These are phyloP conservation scores for Tachina fera DNA, from an alignment of 2,888 invertebrate species.

Conservation along the genomic window DNA sequence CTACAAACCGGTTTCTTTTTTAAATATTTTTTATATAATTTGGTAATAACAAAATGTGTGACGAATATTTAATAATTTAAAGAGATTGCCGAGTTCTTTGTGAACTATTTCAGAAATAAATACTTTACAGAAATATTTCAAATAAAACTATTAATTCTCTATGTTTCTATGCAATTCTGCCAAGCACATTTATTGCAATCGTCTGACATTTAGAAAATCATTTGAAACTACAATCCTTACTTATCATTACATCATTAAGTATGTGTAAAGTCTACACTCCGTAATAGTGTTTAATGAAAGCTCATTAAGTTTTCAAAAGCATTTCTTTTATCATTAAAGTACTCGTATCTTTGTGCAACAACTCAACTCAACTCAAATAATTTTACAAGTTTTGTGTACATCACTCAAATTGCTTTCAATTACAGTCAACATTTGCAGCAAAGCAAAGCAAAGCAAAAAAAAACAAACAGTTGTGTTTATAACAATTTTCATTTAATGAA, in stretches of 20 bases:
- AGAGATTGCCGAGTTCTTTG: too few relatives aligned
- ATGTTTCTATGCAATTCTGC: too few relatives aligned
- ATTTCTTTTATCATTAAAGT: background rate
- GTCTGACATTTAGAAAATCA: background rate
- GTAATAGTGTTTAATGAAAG: background rate
- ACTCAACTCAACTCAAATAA: slow-evolving; percentile 7
- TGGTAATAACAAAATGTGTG: too few relatives aligned
- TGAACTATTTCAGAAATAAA: too few relatives aligned
- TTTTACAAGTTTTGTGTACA: background rate
- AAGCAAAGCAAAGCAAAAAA: background rate
- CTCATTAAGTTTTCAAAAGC: background rate
- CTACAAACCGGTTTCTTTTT: too few relatives aligned
- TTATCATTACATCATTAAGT: background rate
- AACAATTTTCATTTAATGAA: slow-evolving; percentile 45
- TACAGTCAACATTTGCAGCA: slow-evolving; percentile 13
- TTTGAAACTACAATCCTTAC: background rate
- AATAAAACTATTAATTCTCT: too few relatives aligned
- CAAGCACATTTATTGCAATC: background rate
- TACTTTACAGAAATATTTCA: too few relatives aligned
- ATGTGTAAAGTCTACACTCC: background rate
- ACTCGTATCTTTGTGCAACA: background rate
- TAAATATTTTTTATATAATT: too few relatives aligned
- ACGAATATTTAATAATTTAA: too few relatives aligned
- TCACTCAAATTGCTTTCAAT: slow-evolving; percentile 8
- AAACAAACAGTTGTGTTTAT: slow-evolving; percentile 26